A percentile compares a stretch with the other conserved stretches of the same genome.
These are phyloP conservation scores for Sarcophaga peregrina DNA, from an alignment of 1,140 invertebrate species.

Conservation along the genomic window DNA sequence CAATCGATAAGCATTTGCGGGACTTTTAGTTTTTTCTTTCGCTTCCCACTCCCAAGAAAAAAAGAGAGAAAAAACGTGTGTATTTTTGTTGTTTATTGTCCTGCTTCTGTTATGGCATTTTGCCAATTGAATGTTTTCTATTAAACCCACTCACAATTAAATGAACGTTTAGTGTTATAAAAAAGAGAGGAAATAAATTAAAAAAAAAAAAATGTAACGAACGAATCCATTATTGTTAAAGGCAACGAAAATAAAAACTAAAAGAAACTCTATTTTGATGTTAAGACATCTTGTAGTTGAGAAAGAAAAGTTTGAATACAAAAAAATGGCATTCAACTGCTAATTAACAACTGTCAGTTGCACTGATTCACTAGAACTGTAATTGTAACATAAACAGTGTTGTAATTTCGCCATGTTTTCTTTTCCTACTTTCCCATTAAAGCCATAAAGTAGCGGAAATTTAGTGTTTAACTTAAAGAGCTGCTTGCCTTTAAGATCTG, in stretches of 20 bases:
- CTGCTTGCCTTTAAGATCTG: too few relatives aligned
- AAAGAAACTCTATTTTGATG: neutral
- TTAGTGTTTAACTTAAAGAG: too few relatives aligned
- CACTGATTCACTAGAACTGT: neutral
- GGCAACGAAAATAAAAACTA: neutral
- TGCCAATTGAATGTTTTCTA: slow-evolving; percentile 2
- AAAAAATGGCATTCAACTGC: neutral
- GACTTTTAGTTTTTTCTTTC: neutral
- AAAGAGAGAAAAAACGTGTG: neutral
- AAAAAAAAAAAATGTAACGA: neutral
- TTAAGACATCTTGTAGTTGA: too few relatives aligned
- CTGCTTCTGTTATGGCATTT: neutral
- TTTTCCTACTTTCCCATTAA: too few relatives aligned
- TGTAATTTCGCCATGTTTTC: neutral
- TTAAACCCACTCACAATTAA: slow-evolving; percentile 1
- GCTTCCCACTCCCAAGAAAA: neutral
- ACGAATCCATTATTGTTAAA: neutral
- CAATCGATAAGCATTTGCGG: too few relatives aligned
- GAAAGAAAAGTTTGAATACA: neutral
- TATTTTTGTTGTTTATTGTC: neutral
- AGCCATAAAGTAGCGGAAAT: too few relatives aligned
- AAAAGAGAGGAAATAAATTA: neutral
- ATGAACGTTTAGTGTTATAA: neutral
- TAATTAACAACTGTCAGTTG: slow-evolving; percentile 16
- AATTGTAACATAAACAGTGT: neutral